Percentiles rank a stretch among this genome's conserved stretches.
Conservation (phyloP, 2,888 invertebrate genomes). For the Tetanocera ferruginea region DNA sequence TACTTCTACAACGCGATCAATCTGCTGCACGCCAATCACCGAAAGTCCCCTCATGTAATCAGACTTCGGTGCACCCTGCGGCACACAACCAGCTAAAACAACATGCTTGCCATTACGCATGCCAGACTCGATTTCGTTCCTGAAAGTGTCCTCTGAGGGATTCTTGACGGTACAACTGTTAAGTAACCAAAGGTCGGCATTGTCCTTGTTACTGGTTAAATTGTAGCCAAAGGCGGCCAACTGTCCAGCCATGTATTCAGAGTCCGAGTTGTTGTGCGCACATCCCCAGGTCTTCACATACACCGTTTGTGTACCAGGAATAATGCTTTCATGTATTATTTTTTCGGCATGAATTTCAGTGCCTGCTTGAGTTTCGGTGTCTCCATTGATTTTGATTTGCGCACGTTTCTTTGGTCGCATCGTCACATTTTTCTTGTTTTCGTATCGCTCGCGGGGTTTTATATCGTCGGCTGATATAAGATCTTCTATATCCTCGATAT, state of each 20-base stretch:
- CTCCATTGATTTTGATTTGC: constrained; percentile 38
- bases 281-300: constrained; percentile 98
- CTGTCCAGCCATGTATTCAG: constrained; percentile 98
- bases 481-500: constrained; percentile 87
- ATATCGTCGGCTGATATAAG: constrained; percentile 84
- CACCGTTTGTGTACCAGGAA: constrained; percentile 82
- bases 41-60: constrained; percentile 78
- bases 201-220: constrained; percentile 82
- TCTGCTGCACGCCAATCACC: constrained; percentile 98
- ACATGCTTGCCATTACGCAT: constrained; percentile 82
- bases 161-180: constrained; percentile 99
- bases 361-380: constrained; percentile 21
- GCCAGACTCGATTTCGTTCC: constrained; percentile 87
- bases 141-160: constrained; percentile 95
- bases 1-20: constrained; percentile 96
- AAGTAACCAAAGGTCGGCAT: constrained; percentile 93
- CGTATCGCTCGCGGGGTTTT: constrained; percentile 83
- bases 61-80: constrained; percentile 90
- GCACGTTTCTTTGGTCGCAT: constrained; percentile 75
- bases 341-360: constrained; percentile 62
- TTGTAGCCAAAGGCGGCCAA: constrained; percentile 89
- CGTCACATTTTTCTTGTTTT: constrained; percentile 78
- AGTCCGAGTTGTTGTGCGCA: constrained; percentile 97
- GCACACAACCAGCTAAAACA: constrained; percentile 98
- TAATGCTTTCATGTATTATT: constrained; percentile 73